Evolutionary conservation across 2,113 vertebrate species (phyloP).

Genomic region (Anhinga anhinga): DNA sequence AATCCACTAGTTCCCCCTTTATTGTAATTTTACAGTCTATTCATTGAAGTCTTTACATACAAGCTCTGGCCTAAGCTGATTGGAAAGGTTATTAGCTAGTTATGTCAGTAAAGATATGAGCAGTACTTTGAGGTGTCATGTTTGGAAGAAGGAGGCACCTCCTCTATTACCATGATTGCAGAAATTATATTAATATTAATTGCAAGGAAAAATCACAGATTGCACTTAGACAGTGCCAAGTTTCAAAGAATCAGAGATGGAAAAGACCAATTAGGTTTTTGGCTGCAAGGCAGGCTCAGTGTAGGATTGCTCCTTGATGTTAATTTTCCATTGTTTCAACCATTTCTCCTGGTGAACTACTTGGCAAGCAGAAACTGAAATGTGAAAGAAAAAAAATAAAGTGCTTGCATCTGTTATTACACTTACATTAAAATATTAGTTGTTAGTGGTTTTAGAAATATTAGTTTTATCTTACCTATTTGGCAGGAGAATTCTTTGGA

Average conservation of each 20-base stretch:
- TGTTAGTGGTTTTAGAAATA: not conserved
- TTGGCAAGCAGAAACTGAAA: not conserved
- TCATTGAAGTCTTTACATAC: not conserved
- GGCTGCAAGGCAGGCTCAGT: not conserved
- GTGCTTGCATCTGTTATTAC: not conserved
- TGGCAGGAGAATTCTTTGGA: not conserved
- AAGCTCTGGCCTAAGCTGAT: not conserved
- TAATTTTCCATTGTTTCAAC: not conserved
- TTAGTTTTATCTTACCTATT: not conserved
- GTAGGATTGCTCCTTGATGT: not conserved
- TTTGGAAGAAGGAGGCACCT: not conserved
- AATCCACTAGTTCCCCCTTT: not conserved
- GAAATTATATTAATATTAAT: conserved; percentile 12
- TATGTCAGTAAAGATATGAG: not conserved
- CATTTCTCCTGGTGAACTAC: not conserved
- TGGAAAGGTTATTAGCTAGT: not conserved
- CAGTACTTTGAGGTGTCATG: not conserved
- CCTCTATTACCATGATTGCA: not conserved
- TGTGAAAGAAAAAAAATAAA: not conserved
- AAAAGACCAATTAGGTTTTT: not conserved
- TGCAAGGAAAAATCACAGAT: not conserved
- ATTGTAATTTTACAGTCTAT: not conserved
- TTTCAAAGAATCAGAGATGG: conserved; percentile 1
- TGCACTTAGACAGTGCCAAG: not conserved
- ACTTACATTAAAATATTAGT: not conserved